These are phyloP conservation scores for Acestrorhynchus altus DNA, from an alignment of 2,797 vertebrate species.

Conservation along the genomic window DNA sequence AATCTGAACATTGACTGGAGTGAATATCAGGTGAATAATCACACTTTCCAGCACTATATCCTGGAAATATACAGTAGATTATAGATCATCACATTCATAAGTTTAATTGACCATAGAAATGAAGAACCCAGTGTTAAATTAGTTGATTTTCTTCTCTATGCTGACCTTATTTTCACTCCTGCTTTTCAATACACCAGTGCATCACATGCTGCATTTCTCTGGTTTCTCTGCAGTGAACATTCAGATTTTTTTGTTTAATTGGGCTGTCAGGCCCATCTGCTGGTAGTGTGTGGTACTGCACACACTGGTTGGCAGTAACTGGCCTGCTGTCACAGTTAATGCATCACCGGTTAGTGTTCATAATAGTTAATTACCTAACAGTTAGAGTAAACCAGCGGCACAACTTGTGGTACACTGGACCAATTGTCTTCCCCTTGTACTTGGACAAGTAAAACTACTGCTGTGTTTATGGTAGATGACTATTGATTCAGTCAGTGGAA, in stretches of 20 bases:
- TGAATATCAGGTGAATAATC: conserved; percentile 87
- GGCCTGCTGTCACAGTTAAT: no score
- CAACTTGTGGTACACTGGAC: no score
- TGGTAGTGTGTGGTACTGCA: conserved; percentile 16
- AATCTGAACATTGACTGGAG: conserved; percentile 96
- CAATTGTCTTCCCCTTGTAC: no score
- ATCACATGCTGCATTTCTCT: neutral
- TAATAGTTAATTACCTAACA: no score
- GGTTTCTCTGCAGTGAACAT: neutral
- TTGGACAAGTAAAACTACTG: no score
- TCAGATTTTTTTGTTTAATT: neutral
- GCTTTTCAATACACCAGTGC: neutral
- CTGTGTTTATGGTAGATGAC: no score
- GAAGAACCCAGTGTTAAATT: neutral
- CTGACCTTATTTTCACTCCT: neutral
- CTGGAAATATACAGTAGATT: neutral
- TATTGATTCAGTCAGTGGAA: no score
- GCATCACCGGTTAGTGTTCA: no score
- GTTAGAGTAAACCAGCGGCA: no score
- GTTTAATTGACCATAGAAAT: neutral
- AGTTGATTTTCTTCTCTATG: neutral
- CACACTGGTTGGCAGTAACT: neutral
- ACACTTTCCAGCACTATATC: neutral
- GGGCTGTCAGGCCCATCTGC: conserved; percentile 29
- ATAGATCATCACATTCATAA: neutral